A percentile compares a stretch with the other conserved stretches of the same genome.
Conservation (phyloP, 37 sponge, comb jelly and placozoan species). For the Axinella damicornis region DNA sequence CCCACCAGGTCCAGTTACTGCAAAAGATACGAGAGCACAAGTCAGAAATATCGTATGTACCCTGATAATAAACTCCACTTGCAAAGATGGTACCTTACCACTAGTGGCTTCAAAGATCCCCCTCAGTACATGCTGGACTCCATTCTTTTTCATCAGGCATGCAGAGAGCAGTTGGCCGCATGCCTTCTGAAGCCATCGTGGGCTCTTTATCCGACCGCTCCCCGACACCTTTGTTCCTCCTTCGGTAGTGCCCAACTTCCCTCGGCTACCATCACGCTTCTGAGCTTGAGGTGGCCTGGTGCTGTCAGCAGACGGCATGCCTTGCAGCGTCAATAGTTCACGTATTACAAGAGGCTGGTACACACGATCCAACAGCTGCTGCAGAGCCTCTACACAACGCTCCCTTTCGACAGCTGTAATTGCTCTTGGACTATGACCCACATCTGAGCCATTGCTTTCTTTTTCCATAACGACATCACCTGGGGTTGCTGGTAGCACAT, state of each 20-base stretch:
- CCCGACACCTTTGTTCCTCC: not conserved
- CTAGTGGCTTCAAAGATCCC: constrained; percentile 52
- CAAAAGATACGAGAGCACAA: not conserved
- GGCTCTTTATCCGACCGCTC: not conserved
- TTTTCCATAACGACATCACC: not conserved
- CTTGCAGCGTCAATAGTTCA: constrained; percentile 59
- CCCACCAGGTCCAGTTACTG: not conserved
- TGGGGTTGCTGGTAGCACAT: not conserved
- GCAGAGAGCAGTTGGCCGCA: constrained; percentile 83
- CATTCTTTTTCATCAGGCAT: constrained; percentile 69
- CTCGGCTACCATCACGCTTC: not conserved
- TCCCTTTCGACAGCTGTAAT: constrained; percentile 6
- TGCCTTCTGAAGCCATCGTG: constrained; percentile 61
- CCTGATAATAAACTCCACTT: too few relatives aligned
- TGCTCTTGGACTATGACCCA: too few relatives aligned
- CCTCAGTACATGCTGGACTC: constrained; percentile 57
- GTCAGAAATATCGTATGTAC: too few relatives aligned
- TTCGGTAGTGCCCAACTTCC: not conserved
- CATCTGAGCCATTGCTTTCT: not conserved
- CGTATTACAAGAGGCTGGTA: constrained; percentile 61
- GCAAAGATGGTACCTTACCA: constrained; percentile 18
- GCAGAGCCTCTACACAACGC: constrained; percentile 23
- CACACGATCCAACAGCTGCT: constrained; percentile 9
- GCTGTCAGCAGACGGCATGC: not conserved
- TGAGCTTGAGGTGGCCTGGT: not conserved